Evolutionary conservation across 1,140 invertebrate species (phyloP).

Genomic region (Berghia stephanieae): DNA sequence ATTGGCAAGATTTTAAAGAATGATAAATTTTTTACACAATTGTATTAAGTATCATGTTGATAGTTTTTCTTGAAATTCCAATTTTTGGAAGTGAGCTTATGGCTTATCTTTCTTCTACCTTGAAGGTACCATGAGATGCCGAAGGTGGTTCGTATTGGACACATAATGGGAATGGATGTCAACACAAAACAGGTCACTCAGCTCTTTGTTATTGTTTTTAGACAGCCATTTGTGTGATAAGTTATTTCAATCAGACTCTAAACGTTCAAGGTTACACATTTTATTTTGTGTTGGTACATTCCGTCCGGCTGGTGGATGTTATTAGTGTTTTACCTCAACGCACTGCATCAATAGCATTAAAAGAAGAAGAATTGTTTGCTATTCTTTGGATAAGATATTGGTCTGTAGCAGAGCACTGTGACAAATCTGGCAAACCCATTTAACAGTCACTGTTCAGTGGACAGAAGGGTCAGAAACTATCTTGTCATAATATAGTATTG

Average conservation of each 20-base stretch:
- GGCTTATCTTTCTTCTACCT: not conserved
- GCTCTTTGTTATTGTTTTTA: not conserved
- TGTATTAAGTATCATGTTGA: not conserved
- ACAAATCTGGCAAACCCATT: no score
- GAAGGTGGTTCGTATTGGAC: slow-evolving; percentile 45
- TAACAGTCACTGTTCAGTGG: no score
- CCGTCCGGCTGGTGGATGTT: not conserved
- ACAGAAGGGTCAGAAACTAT: no score
- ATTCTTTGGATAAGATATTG: no score
- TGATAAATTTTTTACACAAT: not conserved
- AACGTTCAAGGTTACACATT: no score
- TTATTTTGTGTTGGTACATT: not conserved
- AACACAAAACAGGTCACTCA: slow-evolving; percentile 48
- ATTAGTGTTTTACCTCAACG: not conserved
- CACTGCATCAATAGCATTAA: not conserved
- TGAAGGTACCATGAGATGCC: slow-evolving; percentile 59
- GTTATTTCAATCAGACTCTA: not conserved
- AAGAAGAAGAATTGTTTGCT: no score
- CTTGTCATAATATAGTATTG: no score
- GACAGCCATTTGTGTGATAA: not conserved
- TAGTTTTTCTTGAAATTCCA: not conserved
- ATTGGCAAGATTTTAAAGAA: not conserved
- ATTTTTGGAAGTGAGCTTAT: not conserved
- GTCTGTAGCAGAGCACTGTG: no score
- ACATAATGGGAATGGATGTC: slow-evolving; percentile 25